These are phyloP conservation scores for Aphidius colemani DNA, from an alignment of 2,888 invertebrate species.

Conservation along the genomic window DNA sequence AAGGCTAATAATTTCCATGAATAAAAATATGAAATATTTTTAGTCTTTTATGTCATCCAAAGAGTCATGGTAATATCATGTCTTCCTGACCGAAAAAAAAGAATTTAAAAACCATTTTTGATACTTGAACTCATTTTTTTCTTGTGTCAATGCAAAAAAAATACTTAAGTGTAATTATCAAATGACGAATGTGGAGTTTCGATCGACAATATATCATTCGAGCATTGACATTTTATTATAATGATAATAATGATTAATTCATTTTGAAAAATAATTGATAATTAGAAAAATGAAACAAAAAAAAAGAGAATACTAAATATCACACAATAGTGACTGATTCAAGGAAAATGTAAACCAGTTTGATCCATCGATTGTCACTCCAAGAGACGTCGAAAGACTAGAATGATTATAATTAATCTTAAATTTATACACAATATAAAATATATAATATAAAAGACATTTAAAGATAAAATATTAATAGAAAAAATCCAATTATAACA, in stretches of 20 bases:
- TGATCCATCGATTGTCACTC: constrained; percentile 46
- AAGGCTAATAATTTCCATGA: too few relatives aligned
- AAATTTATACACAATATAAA: constrained; percentile 30
- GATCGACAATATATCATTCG: constrained; percentile 35
- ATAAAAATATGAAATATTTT: too few relatives aligned
- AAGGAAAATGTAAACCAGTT: constrained; percentile 32
- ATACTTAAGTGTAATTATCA: constrained; percentile 47
- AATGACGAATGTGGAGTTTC: constrained; percentile 48
- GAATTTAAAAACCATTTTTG: not conserved
- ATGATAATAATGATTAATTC: constrained; percentile 24
- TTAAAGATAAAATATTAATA: constrained; percentile 28
- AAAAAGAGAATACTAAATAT: constrained; percentile 33
- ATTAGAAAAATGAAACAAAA: constrained; percentile 23
- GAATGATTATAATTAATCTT: constrained; percentile 54
- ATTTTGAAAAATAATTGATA: constrained; percentile 13
- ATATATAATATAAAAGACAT: constrained; percentile 31
- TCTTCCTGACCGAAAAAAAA: too few relatives aligned
- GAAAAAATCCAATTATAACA: constrained; percentile 11
- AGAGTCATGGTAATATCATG: too few relatives aligned
- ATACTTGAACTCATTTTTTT: not conserved
- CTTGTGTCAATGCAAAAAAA: constrained; percentile 28
- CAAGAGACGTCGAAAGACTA: constrained; percentile 55
- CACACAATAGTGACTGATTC: constrained; percentile 30
- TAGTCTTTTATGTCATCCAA: too few relatives aligned
- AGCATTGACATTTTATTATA: constrained; percentile 23